A percentile compares a stretch with the other conserved stretches of the same genome.
These are phyloP conservation scores for Scaptomyza parva DNA, from an alignment of 2,888 invertebrate species.

Conservation along the genomic window DNA sequence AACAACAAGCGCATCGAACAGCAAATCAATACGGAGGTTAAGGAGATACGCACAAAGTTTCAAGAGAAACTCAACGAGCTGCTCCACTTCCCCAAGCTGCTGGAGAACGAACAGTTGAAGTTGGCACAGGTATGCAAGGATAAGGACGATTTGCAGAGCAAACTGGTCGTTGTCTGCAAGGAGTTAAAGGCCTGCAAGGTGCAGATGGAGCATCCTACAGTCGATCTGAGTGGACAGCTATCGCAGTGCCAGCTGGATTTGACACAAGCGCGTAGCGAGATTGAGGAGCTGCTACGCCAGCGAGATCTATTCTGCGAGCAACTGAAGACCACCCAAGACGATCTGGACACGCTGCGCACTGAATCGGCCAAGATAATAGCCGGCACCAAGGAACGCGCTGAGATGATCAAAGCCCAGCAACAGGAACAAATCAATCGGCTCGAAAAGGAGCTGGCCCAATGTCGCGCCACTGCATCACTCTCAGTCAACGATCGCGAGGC, in stretches of 20 bases:
- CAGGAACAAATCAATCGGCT: conserved; percentile 81
- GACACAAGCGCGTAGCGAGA: conserved; percentile 61
- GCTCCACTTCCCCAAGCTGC: conserved; percentile 82
- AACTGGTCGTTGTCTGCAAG: conserved; percentile 82
- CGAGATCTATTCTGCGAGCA: conserved; percentile 82
- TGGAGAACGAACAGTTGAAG: conserved; percentile 83
- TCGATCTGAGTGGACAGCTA: conserved; percentile 75
- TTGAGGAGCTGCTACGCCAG: conserved; percentile 78
- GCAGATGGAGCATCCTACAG: conserved; percentile 50
- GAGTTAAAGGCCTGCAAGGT: conserved; percentile 79
- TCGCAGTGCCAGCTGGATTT: conserved; percentile 77
- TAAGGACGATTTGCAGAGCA: conserved; percentile 80
- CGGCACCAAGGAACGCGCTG: conserved; percentile 82
- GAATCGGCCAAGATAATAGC: conserved; percentile 84
- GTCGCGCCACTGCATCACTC: conserved; percentile 82
- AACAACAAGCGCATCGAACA: conserved; percentile 84
- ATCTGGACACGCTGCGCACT: conserved; percentile 82
- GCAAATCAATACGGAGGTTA: conserved; percentile 83
- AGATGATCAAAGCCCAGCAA: conserved; percentile 72
- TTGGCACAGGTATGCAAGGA: conserved; percentile 80
- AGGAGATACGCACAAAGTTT: conserved; percentile 83
- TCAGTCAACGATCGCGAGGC: conserved; percentile 83
- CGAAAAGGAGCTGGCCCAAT: conserved; percentile 84
- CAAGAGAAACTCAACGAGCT: conserved; percentile 83
- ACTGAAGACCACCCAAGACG: conserved; percentile 78